A percentile compares a stretch with the other conserved stretches of the same genome.
Conservation (phyloP, 1,140 invertebrate species). For the Aphaenogaster rudis region DNA sequence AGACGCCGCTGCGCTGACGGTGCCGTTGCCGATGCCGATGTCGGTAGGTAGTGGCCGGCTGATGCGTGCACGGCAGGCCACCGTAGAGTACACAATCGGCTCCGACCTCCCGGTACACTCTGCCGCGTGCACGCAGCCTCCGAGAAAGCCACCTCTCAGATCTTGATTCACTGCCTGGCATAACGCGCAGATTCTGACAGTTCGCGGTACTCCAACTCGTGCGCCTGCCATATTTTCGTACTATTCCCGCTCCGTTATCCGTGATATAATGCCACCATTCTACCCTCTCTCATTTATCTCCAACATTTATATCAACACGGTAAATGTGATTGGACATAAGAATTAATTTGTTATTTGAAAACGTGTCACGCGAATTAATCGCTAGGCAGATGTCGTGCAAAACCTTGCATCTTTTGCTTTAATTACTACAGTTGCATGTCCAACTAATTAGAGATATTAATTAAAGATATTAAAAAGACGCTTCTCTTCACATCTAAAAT, state of each 20-base stretch:
- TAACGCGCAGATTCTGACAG: slow-evolving; percentile 57
- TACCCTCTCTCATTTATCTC: background rate
- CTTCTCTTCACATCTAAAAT: background rate
- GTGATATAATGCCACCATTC: background rate
- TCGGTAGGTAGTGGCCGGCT: slow-evolving; percentile 22
- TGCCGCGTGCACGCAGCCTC: slow-evolving; percentile 17
- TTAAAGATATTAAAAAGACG: background rate
- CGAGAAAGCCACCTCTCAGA: slow-evolving; percentile 55
- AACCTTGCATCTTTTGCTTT: background rate
- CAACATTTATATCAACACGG: background rate
- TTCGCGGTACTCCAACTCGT: slow-evolving; percentile 46
- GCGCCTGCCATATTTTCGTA: slow-evolving; percentile 8
- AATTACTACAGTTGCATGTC: background rate
- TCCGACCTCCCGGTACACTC: slow-evolving; percentile 61
- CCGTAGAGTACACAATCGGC: slow-evolving; percentile 64
- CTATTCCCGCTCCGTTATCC: background rate
- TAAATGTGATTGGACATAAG: background rate
- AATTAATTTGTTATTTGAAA: background rate
- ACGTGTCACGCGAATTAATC: background rate
- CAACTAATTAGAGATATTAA: background rate
- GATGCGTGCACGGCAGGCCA: slow-evolving; percentile 43
- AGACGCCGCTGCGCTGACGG: slow-evolving; percentile 30
- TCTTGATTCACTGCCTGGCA: slow-evolving; percentile 68
- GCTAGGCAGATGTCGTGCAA: background rate
- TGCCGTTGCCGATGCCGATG: slow-evolving; percentile 57